phyloP scores from a whole-genome alignment of 2,113 vertebrate species.

The Epinephelus cyanopodus region DNA sequence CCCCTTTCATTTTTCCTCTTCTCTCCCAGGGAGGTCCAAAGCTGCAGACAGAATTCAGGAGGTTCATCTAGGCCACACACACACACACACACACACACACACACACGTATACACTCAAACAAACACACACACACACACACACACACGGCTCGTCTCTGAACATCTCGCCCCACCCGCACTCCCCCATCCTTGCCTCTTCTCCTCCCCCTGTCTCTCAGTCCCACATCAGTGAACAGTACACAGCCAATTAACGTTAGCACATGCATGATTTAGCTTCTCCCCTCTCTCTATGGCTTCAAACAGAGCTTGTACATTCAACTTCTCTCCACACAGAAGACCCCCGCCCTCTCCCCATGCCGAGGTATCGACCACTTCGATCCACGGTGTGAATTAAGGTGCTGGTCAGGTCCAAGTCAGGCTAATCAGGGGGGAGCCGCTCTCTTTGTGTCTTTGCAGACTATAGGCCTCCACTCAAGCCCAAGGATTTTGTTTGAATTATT shows the following conservation, averaged over 20 bases:
- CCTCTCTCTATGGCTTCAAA: conserved; percentile 72
- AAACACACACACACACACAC: conserved; percentile 46
- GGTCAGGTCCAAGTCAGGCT: conserved; percentile 78
- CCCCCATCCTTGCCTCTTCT: conserved; percentile 56
- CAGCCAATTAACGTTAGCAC: conserved; percentile 83
- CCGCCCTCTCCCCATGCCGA: conserved; percentile 25
- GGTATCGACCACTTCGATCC: conserved; percentile 80
- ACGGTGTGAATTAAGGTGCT: conserved; percentile 76
- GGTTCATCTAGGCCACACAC: conserved; percentile 66
- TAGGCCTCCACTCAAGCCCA: conserved; percentile 67
- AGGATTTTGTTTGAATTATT: conserved; percentile 82
- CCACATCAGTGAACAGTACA: conserved; percentile 80
- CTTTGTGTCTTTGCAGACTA: conserved; percentile 74
- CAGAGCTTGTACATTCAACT: conserved; percentile 64
- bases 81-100: conserved; percentile 34
- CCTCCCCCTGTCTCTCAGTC: conserved; percentile 75
- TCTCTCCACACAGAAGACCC: conserved; percentile 50
- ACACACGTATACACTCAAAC: conserved; percentile 25
- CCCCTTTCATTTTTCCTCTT: conserved; percentile 50
- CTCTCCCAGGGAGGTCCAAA: conserved; percentile 59
- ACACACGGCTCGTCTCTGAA: conserved; percentile 2
- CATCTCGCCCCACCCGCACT: not conserved
- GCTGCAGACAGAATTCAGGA: conserved; percentile 69
- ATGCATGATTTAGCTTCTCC: conserved; percentile 83
- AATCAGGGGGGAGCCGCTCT: conserved; percentile 70